phyloP scores from a whole-genome alignment of 2,113 vertebrate species.

The Ceuthmochares aereus region DNA sequence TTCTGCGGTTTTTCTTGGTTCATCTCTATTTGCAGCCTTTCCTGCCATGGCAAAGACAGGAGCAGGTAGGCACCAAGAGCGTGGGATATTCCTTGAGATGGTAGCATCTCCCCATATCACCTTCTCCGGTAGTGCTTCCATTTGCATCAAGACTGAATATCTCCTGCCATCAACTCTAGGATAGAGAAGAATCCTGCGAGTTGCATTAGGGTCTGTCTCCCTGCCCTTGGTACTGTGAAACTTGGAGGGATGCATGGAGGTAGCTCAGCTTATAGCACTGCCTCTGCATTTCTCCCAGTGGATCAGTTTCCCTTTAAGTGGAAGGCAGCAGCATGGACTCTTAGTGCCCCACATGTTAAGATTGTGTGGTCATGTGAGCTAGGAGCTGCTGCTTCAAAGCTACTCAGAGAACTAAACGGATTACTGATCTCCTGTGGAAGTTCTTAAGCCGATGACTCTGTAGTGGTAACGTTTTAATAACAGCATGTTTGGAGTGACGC shows the following conservation, averaged over 20 bases:
- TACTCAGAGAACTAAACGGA: not conserved
- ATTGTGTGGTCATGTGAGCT: not conserved
- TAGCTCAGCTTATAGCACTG: not conserved
- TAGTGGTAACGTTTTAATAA: not conserved
- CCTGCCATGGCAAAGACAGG: not conserved
- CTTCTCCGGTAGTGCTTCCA: not conserved
- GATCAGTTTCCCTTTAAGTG: not conserved
- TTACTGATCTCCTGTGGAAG: not conserved
- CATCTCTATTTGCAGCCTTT: not conserved
- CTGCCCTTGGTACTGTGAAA: not conserved
- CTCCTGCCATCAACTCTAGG: not conserved
- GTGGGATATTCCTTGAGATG: not conserved
- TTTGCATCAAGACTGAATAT: rapidly evolving
- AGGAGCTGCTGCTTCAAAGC: not conserved
- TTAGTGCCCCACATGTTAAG: not conserved
- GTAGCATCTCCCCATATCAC: rapidly evolving
- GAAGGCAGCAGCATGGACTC: not conserved
- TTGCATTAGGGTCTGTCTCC: not conserved
- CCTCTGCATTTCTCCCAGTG: rapidly evolving
- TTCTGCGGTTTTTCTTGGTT: not conserved
- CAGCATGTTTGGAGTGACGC: not conserved
- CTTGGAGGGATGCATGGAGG: not conserved
- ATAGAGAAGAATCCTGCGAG: not conserved
- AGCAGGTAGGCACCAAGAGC: not conserved
- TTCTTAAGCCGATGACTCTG: not conserved